Evolutionary conservation across 2,113 vertebrate species (phyloP), one percentile per base, ranked within the genome.

Genomic region (Megaceryle torquata): DNA sequence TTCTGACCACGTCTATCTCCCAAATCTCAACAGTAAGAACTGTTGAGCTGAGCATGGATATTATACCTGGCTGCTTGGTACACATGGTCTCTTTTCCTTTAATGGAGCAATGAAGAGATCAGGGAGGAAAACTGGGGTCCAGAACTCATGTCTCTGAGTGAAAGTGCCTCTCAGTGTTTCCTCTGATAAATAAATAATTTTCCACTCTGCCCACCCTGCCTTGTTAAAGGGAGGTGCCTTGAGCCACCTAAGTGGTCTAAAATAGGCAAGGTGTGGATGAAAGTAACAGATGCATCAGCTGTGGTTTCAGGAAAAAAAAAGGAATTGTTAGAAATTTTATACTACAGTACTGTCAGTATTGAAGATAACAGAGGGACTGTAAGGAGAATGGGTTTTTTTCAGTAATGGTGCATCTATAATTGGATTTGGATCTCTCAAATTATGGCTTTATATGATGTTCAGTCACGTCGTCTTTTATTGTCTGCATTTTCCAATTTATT

Each of bases 351-450:
- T 89, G 41, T 54, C 65, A 91, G 48, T 67, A 37, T 33, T 44
- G 48, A 63, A 84, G 31, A 59, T 28, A 75, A 63, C n/a, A 68
- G 57, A 65, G 3, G 1, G 15, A 63, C 48, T 86, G 21, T 39
- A 71, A 94, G 53, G 37, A 94, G 80, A 86, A 86, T 33, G 7
- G 7, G 37, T 37, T 33, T 79, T 90, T 39, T 80, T 94, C 74
- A 64, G 20, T 84, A 53, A 29, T 29, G 77, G 54, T 91, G 64
- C 70, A 63, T 46, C 21, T 68, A 78, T 78, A 82, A 15, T 67
- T 97, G 86, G 69, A 60, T 94, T 97, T 96, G 91, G 91, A 97
- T 97, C 79, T 94, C 48, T 84, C 90, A 63, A 89, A 93, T 90
- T 89, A 88, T 61, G 53, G 61, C 91, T 91, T 6, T 67, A 29